Percentiles rank a stretch among this genome's conserved stretches.
These are phyloP conservation scores for Cossypha dichroa DNA, from an alignment of 2,797 vertebrate genomes.

Conservation along the genomic window DNA sequence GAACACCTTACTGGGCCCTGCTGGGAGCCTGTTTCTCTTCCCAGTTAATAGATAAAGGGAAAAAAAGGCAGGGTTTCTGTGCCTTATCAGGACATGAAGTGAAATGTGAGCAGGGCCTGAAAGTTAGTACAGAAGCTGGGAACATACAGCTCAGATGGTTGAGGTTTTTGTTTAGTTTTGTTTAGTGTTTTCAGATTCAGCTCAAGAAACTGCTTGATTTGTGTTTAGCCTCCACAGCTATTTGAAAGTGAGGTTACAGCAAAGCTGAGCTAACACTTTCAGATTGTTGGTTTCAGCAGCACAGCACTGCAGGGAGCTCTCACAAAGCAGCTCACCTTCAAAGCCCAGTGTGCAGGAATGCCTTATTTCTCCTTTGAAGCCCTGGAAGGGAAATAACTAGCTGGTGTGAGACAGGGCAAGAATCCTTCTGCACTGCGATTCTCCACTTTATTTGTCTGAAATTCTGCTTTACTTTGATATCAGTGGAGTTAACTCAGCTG, in stretches of 20 bases:
- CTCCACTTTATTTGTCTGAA: background rate
- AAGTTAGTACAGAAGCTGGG: background rate
- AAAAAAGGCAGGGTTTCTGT: background rate
- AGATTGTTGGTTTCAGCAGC: background rate
- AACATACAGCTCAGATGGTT: background rate
- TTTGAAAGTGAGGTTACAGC: background rate
- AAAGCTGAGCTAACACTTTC: background rate
- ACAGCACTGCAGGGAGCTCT: constrained; percentile 19
- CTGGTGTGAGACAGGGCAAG: background rate
- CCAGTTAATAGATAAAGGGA: background rate
- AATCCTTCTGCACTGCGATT: background rate
- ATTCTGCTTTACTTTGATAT: background rate
- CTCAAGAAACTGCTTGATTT: constrained; percentile 1
- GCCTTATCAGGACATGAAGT: background rate
- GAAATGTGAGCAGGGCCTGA: background rate
- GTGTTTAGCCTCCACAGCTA: background rate
- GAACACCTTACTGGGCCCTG: background rate
- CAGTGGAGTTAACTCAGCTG: background rate
- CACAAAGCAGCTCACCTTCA: constrained; percentile 29
- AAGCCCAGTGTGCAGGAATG: background rate
- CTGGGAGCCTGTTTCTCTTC: background rate
- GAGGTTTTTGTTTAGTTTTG: background rate
- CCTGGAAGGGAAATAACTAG: background rate
- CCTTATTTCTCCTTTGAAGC: background rate
- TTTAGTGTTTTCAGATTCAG: background rate